Percentiles rank a stretch among this genome's conserved stretches.
phyloP scores from a whole-genome alignment of 2,888 invertebrate genomes.

The Hydrotaea cyrtoneurina region DNA sequence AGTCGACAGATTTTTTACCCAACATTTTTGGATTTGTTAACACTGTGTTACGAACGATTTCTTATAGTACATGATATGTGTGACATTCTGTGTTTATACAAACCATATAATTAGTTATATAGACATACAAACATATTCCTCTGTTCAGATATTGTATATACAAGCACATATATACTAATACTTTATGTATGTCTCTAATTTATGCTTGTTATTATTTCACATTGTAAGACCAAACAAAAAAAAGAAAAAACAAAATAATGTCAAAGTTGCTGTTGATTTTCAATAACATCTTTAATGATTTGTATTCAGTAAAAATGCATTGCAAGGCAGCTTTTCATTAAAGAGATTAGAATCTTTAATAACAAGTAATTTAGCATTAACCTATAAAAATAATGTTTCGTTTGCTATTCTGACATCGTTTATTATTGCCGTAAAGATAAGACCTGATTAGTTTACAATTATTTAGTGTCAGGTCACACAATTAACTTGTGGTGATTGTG shows the following conservation, averaged over 20 bases:
- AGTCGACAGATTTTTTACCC: no score
- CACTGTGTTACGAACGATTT: not conserved
- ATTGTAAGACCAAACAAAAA: not conserved
- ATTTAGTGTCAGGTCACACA: not conserved
- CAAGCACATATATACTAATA: not conserved
- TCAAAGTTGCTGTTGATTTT: slow-evolving; percentile 1
- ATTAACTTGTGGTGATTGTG: not conserved
- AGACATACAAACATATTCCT: no score
- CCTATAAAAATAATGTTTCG: slow-evolving; percentile 1
- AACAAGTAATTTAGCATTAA: slow-evolving; percentile 16
- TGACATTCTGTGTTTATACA: not conserved
- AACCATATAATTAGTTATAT: slow-evolving; percentile 54
- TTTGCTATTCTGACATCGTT: not conserved
- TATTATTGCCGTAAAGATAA: not conserved
- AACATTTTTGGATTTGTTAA: not conserved
- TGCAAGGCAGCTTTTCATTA: not conserved
- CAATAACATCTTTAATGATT: slow-evolving; percentile 16
- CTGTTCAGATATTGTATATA: no score
- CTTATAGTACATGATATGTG: not conserved
- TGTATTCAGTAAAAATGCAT: not conserved
- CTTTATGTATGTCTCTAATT: not conserved
- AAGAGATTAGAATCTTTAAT: slow-evolving; percentile 18
- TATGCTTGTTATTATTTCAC: not conserved
- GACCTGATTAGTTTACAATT: slow-evolving; percentile 5
- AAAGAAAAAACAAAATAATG: not conserved